Conservation (phyloP, 2,113 vertebrate species). For the Neolamprologus toae region DNA sequence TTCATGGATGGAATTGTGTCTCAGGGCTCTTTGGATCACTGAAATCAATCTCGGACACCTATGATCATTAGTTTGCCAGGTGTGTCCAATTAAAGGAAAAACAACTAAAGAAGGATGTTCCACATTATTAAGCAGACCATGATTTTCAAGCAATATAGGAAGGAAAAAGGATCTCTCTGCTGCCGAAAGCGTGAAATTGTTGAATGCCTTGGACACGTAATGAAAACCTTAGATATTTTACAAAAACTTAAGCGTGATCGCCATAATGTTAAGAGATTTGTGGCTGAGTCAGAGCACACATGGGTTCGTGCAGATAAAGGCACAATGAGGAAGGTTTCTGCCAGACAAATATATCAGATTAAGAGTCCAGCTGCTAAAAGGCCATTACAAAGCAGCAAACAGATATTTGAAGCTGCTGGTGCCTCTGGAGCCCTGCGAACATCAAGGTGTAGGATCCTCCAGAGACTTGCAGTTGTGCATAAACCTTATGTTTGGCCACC, state of each 20-base stretch:
- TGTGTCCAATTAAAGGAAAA: neutral
- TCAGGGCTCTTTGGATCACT: neutral
- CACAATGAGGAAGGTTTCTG: neutral
- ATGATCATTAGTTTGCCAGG: neutral
- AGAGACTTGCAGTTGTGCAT: neutral
- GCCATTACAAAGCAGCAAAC: neutral
- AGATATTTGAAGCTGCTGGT: neutral
- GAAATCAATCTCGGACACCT: neutral
- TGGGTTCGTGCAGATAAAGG: neutral
- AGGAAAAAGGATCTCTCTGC: neutral
- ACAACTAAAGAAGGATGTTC: neutral
- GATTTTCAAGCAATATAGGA: neutral
- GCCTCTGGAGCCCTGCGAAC: neutral
- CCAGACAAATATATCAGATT: neutral
- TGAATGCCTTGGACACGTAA: neutral
- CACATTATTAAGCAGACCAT: neutral
- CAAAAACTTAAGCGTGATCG: fast-evolving
- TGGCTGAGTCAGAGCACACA: neutral
- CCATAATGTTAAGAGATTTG: neutral
- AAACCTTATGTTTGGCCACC: neutral
- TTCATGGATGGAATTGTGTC: neutral
- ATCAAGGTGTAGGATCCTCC: neutral
- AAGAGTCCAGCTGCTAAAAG: neutral
- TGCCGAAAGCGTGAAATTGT: neutral
- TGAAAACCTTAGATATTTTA: neutral